Evolutionary conservation across 2,113 vertebrate genomes (phyloP), one percentile per base, ranked within the genome.

Genomic region (Mesocricetus auratus): DNA sequence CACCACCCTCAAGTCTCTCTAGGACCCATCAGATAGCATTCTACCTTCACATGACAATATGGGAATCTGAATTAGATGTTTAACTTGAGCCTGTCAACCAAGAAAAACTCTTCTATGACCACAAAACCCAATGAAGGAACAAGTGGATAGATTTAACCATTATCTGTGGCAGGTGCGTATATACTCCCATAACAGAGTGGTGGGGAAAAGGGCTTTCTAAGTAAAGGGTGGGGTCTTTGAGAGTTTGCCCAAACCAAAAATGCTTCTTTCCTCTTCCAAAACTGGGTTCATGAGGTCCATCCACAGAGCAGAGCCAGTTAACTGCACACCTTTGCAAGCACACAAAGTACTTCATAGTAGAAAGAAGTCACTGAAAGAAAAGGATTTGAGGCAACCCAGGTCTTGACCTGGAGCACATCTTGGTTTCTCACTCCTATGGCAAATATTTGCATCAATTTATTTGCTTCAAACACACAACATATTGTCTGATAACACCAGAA

Each of bases 331-430:
- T 36, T 66, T 29, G 24, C n/a, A 60, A 39, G 36, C 17, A 47
- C 1, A 1, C 75, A 1, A 64, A 60, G 73, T 15, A 10, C 26
- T 7, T 0, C 4, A 5, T 0, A 0, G 15, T 50, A 60, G n/a
- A 33, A 19, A 64, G 47, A 89, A 83, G 16, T 79, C n/a, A 62
- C 42, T 69, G 64, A 7, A 68, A 47, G n/a, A 64, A 45, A 42
- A 83, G 24, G 81, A 29, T 24, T 62, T 64, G n/a, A 26, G 29
- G 8, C 24, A 60, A 56, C 36, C 77, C 68, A 10, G 64, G 16
- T 21, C 83, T 81, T 58, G 42, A 22, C 26, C 12, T 31, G 33
- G 47, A 77, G 12, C 24, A 24, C 19, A 2, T 53, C 42, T 53
- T 83, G 4, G 31, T 77, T 69, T 89, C 71, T 69, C 60, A 36